phyloP scores from a whole-genome alignment of 2,888 invertebrate genomes.

The Agrenia bidenticulata region DNA sequence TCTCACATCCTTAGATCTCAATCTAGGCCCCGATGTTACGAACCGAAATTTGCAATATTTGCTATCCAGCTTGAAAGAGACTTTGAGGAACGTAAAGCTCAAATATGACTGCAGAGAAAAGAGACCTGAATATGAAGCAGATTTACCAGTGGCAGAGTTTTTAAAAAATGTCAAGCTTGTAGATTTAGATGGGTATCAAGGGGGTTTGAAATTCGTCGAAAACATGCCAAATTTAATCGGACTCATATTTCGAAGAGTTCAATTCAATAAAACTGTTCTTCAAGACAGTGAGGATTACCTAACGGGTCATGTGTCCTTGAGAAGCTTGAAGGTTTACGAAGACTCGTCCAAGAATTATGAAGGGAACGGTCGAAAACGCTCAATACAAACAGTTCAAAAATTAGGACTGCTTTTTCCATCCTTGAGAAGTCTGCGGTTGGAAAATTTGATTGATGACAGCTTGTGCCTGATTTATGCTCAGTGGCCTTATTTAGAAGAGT shows the following conservation, averaged over 20 bases:
- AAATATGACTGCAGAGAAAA: not conserved
- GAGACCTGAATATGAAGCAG: not conserved
- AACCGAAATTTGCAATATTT: constrained; percentile 3
- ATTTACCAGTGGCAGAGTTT: not conserved
- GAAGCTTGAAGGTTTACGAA: not conserved
- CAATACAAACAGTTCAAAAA: constrained; percentile 4
- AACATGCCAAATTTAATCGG: constrained; percentile 15
- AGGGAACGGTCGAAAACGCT: not conserved
- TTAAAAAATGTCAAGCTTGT: constrained; percentile 1
- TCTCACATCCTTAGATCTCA: constrained; percentile 13
- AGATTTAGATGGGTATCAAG: constrained; percentile 15
- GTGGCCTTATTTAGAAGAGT: constrained; percentile 15
- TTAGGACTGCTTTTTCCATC: constrained; percentile 10
- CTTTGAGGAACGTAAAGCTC: constrained; percentile 9
- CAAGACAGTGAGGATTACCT: not conserved
- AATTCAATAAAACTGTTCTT: constrained; percentile 5
- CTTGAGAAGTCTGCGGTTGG: constrained; percentile 9
- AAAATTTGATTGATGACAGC: constrained; percentile 17
- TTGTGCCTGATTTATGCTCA: constrained; percentile 14
- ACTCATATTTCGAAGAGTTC: constrained; percentile 6
- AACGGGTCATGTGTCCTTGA: not conserved
- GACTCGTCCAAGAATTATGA: not conserved
- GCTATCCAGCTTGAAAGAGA: constrained; percentile 11
- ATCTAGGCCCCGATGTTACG: constrained; percentile 6
- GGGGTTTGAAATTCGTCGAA: constrained; percentile 19